Percentiles rank a stretch among this genome's conserved stretches.
Conservation (phyloP, 2,797 vertebrate genomes). For the Chaunax sp. region DNA sequence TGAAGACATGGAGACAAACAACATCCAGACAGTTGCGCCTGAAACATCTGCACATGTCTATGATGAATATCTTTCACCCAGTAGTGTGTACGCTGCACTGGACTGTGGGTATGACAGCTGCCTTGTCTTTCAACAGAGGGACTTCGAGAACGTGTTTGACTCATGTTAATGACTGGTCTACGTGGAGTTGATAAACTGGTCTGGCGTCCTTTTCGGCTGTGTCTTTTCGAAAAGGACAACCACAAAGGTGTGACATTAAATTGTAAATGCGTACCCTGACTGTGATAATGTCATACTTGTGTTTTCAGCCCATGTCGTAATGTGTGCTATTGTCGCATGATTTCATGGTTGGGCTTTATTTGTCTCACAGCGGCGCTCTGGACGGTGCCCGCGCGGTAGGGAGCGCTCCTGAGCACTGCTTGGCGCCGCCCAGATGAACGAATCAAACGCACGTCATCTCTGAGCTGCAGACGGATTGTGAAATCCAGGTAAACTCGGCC, state of each 20-base stretch:
- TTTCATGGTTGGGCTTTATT: slow-evolving; percentile 86
- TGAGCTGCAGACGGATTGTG: slow-evolving; percentile 65
- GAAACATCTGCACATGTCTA: neutral
- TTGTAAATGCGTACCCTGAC: slow-evolving; percentile 16
- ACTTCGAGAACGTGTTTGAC: slow-evolving; percentile 75
- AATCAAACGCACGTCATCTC: slow-evolving; percentile 57
- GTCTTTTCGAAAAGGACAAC: slow-evolving; percentile 26
- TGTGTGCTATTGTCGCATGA: slow-evolving; percentile 35
- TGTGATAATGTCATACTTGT: neutral
- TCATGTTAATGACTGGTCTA: slow-evolving; percentile 40
- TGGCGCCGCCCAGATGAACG: slow-evolving; percentile 61
- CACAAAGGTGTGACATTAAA: slow-evolving; percentile 67
- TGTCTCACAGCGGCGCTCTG: slow-evolving; percentile 83
- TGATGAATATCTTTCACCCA: slow-evolving; percentile 22
- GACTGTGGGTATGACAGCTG: slow-evolving; percentile 63
- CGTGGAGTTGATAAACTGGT: slow-evolving; percentile 22
- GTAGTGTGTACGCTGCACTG: neutral
- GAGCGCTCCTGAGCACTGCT: slow-evolving; percentile 66
- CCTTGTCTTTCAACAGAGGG: slow-evolving; percentile 74
- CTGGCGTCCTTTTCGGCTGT: neutral
- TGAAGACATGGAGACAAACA: slow-evolving; percentile 48
- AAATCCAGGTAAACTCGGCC: slow-evolving; percentile 80
- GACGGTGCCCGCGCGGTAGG: slow-evolving; percentile 69
- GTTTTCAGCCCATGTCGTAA: slow-evolving; percentile 26
- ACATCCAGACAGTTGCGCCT: accelerated